A percentile compares a stretch with the other conserved stretches of the same genome.
These are phyloP conservation scores for Amphipoea oculea DNA, from an alignment of 2,888 invertebrate genomes.

Conservation along the genomic window DNA sequence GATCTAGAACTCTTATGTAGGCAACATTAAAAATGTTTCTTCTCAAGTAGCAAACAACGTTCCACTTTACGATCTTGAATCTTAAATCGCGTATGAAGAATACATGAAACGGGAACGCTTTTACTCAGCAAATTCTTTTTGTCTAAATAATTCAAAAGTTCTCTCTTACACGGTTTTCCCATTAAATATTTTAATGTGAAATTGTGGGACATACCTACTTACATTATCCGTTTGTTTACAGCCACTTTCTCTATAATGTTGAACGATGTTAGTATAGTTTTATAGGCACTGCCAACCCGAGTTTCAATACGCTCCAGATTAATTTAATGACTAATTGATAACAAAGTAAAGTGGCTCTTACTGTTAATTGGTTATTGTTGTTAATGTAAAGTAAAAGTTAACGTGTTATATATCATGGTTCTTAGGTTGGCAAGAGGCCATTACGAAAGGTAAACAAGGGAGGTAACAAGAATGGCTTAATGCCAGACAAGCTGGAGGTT, in stretches of 20 bases:
- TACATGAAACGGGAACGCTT: slow-evolving; percentile 40
- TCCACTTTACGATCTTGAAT: slow-evolving; percentile 47
- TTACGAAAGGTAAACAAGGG: slow-evolving; percentile 66
- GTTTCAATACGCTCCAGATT: not conserved
- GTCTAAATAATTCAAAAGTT: slow-evolving; percentile 34
- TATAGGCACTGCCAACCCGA: not conserved
- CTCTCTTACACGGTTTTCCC: slow-evolving; percentile 20
- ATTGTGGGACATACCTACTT: not conserved
- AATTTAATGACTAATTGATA: slow-evolving; percentile 21
- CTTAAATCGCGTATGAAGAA: slow-evolving; percentile 45
- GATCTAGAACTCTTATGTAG: slow-evolving; percentile 2
- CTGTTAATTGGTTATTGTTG: slow-evolving; percentile 33
- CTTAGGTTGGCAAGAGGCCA: slow-evolving; percentile 65
- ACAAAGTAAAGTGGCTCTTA: slow-evolving; percentile 26
- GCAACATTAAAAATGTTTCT: slow-evolving; percentile 28
- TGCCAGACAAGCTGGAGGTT: slow-evolving; percentile 66
- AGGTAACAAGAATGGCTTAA: slow-evolving; percentile 70
- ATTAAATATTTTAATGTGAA: slow-evolving; percentile 36
- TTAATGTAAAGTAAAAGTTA: slow-evolving; percentile 53
- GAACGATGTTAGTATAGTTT: slow-evolving; percentile 27
- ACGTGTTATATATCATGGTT: slow-evolving; percentile 45
- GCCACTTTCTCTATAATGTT: slow-evolving; percentile 13
- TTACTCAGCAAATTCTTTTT: slow-evolving; percentile 37
- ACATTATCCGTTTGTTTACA: slow-evolving; percentile 3
- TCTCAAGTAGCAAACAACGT: slow-evolving; percentile 32